Evolutionary conservation across 2,888 invertebrate species (phyloP).

Genomic region (Nomada fucata): DNA sequence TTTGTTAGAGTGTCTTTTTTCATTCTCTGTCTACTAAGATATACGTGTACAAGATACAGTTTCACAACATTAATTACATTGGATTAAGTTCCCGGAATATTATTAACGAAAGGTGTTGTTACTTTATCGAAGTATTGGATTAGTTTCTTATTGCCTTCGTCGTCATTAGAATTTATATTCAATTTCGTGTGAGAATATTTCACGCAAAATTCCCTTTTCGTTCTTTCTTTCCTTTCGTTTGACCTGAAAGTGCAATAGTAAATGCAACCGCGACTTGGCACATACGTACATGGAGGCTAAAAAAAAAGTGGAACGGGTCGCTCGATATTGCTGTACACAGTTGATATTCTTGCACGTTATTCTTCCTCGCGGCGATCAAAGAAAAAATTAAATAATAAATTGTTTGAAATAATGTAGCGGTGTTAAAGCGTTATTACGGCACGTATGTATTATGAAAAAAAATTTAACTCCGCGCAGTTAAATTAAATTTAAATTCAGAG

Average conservation of each 20-base stretch:
- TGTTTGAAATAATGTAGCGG: no score
- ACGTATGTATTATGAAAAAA: not conserved
- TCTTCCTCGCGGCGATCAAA: conserved; percentile 11
- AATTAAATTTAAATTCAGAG: no score
- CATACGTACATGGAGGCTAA: conserved; percentile 5
- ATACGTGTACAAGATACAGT: not conserved
- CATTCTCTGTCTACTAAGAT: not conserved
- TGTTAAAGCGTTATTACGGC: not conserved
- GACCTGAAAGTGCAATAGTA: conserved; percentile 39
- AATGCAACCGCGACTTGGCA: conserved; percentile 49
- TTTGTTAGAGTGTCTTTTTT: not conserved
- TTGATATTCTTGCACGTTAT: conserved; percentile 21
- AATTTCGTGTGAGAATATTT: no score
- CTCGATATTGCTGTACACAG: conserved; percentile 69
- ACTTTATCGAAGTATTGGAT: no score
- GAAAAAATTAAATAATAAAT: conserved; percentile 6
- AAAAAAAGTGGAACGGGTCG: conserved; percentile 77
- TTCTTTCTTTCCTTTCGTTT: conserved; percentile 24
- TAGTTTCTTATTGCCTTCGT: no score
- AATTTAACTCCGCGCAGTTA: not conserved
- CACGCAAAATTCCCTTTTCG: conserved; percentile 4
- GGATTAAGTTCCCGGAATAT: not conserved
- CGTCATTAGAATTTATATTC: no score
- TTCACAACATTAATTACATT: not conserved
- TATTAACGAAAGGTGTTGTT: not conserved